phyloP scores from a whole-genome alignment of 2,113 vertebrate species.

The Merops nubicus region DNA sequence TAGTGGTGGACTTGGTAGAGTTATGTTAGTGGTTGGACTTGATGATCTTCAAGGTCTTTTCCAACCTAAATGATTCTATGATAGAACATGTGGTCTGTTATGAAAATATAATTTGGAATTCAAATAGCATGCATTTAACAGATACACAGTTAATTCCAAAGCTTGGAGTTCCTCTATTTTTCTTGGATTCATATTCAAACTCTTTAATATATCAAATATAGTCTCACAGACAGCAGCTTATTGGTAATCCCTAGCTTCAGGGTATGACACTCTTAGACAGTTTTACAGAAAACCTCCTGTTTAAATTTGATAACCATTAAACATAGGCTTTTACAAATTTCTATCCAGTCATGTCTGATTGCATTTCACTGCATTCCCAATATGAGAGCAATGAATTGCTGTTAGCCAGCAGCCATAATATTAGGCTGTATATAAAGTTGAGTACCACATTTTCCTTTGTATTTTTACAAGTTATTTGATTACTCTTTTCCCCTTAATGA shows the following conservation, averaged over 20 bases:
- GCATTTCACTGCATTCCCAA: not conserved
- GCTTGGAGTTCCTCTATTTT: slow-evolving; percentile 6
- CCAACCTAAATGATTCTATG: no score
- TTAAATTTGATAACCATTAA: slow-evolving; percentile 52
- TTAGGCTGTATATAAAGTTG: not conserved
- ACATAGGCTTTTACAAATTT: not conserved
- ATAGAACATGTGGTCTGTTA: not conserved
- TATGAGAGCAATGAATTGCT: not conserved
- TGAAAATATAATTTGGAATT: slow-evolving; percentile 13
- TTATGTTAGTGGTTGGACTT: no score
- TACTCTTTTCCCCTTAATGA: not conserved
- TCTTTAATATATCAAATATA: slow-evolving; percentile 10
- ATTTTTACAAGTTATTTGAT: not conserved
- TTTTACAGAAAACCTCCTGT: slow-evolving; percentile 9
- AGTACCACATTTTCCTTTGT: not conserved
- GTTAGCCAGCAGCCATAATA: not conserved
- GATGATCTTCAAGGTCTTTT: no score
- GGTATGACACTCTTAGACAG: slow-evolving; percentile 2
- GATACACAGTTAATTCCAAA: not conserved
- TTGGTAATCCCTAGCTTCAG: slow-evolving; percentile 29
- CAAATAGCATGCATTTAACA: not conserved
- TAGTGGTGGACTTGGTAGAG: no score
- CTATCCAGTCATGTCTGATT: not conserved
- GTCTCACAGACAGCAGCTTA: slow-evolving; percentile 15
- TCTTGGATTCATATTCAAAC: not conserved